Conservation (phyloP, 2,888 invertebrate genomes). For the Hemaris fuciformis region DNA sequence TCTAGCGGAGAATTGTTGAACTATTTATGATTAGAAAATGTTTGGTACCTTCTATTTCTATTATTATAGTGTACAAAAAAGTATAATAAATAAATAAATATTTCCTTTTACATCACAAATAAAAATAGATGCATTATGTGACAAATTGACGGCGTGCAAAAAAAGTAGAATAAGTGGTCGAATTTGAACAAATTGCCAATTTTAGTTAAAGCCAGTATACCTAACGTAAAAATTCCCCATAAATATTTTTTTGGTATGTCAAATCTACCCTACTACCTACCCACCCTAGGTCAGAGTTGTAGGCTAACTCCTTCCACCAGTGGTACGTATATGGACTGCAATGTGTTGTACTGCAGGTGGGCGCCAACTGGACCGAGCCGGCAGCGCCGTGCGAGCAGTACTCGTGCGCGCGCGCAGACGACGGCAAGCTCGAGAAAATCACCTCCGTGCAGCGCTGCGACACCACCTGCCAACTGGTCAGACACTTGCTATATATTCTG, state of each 20-base stretch:
- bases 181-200: too few species aligned
- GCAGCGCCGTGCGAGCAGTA: constrained; percentile 10
- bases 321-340: not conserved
- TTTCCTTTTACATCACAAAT: too few species aligned
- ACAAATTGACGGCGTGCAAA: too few species aligned
- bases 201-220: too few species aligned
- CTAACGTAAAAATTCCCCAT: too few species aligned
- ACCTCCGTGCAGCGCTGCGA: constrained; percentile 9
- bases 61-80: too few species aligned
- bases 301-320: not conserved
- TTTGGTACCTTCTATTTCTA: too few species aligned
- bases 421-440: constrained; percentile 4
- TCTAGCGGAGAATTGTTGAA: not conserved
- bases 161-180: too few species aligned
- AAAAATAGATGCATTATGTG: too few species aligned
- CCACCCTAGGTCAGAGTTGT: not conserved
- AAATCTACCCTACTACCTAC: too few species aligned
- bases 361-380: constrained; percentile 15
- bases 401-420: not conserved
- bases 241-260: too few species aligned
- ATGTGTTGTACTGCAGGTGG: not conserved
- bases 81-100: too few species aligned
- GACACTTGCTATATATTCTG: not conserved
- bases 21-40: not conserved
- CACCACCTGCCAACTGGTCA: constrained; percentile 7